phyloP scores from a whole-genome alignment of 2,797 vertebrate genomes.

The Myotis pilosus region DNA sequence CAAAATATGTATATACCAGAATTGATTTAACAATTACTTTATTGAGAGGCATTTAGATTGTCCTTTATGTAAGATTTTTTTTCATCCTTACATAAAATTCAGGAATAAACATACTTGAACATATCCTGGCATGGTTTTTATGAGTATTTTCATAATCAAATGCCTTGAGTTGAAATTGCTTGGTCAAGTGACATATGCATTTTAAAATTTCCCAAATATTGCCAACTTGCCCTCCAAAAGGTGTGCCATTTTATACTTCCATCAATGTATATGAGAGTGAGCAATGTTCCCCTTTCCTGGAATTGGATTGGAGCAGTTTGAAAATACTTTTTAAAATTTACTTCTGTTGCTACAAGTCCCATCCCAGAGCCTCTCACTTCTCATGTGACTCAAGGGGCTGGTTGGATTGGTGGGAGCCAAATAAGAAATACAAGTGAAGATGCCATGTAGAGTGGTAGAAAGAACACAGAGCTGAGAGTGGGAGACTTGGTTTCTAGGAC shows the following conservation, averaged over 20 bases:
- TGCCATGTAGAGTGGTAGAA: not conserved
- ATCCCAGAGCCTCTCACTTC: not conserved
- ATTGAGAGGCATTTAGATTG: not conserved
- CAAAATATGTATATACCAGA: not conserved
- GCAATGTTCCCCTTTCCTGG: not conserved
- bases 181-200: not conserved
- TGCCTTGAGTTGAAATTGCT: slow-evolving; percentile 27
- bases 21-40: not conserved
- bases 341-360: not conserved
- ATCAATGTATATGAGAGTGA: not conserved
- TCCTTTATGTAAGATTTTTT: not conserved
- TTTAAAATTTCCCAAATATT: not conserved
- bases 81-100: slow-evolving; percentile 5
- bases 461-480: not conserved
- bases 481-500: not conserved
- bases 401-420: not conserved
- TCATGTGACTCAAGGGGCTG: not conserved
- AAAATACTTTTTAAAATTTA: slow-evolving; percentile 25
- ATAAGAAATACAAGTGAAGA: not conserved
- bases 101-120: not conserved
- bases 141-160: not conserved
- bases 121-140: not conserved
- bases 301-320: not conserved
- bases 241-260: not conserved
- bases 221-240: not conserved